Base-by-base conservation (phyloP, 1,140 invertebrate genomes). In the Melipona quadrifasciata region DNA sequence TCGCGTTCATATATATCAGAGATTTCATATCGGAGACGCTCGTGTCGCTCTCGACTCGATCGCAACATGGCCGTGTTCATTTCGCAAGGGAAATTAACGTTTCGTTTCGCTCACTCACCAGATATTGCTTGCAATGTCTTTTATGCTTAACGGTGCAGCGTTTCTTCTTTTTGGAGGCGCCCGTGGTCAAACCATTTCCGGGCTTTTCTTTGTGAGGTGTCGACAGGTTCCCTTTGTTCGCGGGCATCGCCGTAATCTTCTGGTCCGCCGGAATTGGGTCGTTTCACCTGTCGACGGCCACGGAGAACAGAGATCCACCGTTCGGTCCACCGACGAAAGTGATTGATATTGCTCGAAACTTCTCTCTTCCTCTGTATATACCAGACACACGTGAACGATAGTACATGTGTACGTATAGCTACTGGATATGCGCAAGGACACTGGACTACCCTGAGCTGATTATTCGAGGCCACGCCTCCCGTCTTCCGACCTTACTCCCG, bases 41-140 rank as follows among this genome's bases (percentile, higher is more conserved):
- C 57, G 64, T 55, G 51, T 86, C 75, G 31, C 82, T 39, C 78
- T 78, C 34, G 73, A 86, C 51, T 75, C 65, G 55, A 31, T 53
- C 71, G 39, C 79, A 85, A 84, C 61, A 88, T 88, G 89, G 86
- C 86, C 81, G 89, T 31, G 31, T 79, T 67, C 65, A 53, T 39
- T 83, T 55, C 19, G 34, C 85, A 79, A 78, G 34, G 80, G 39
- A 47, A 86, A 82, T 84, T 77, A 83, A 72, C 79, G 70, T 89
- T 86, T 79, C 86, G 61, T 75, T 67, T 84, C 84, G 82, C 75
- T 87, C 80, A 93, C 92, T 93, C 88, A 93, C 92, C 91, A 92
- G 84, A 80, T 92, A 92, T 87, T 93, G 92, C 87, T 86, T 91
- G 90, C 90, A 92, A 91, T 92, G 87, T 92, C 88, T 92, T 92